phyloP scores from a whole-genome alignment of 2,888 invertebrate species.

The Dione juno region DNA sequence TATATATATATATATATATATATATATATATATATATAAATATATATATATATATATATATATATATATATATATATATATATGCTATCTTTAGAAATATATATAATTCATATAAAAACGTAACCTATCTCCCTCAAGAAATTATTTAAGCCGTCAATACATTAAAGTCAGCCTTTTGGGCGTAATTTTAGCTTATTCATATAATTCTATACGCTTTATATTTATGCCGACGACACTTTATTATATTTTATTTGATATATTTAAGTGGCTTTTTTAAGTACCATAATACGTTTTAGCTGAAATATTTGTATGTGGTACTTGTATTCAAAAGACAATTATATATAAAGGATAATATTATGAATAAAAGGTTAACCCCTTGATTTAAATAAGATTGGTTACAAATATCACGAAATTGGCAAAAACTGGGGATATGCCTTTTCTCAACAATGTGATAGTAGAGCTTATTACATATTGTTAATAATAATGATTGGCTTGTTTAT shows the following conservation, averaged over 20 bases:
- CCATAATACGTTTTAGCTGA: constrained; percentile 4
- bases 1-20: too few relatives aligned
- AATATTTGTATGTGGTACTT: constrained; percentile 17
- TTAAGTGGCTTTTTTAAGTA: constrained; percentile 24
- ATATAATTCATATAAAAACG: neutral
- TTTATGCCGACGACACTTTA: constrained; percentile 13
- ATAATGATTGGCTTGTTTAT: too few relatives aligned
- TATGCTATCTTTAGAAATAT: neutral
- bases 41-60: too few relatives aligned
- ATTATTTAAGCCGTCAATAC: constrained; percentile 16
- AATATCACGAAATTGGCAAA: too few relatives aligned
- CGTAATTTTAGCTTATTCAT: constrained; percentile 12
- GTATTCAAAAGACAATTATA: too few relatives aligned
- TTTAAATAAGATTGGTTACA: too few relatives aligned
- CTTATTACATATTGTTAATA: too few relatives aligned
- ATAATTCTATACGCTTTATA: constrained; percentile 19
- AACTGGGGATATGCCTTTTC: too few relatives aligned
- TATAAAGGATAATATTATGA: constrained; percentile 7
- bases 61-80: too few relatives aligned
- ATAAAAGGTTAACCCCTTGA: neutral
- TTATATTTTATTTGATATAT: constrained; percentile 18
- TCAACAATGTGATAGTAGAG: too few relatives aligned
- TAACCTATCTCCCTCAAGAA: neutral
- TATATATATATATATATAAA: too few relatives aligned
- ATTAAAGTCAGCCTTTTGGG: neutral